phyloP scores from a whole-genome alignment of 2,888 invertebrate genomes.

The Minunthozetes semirufus region DNA sequence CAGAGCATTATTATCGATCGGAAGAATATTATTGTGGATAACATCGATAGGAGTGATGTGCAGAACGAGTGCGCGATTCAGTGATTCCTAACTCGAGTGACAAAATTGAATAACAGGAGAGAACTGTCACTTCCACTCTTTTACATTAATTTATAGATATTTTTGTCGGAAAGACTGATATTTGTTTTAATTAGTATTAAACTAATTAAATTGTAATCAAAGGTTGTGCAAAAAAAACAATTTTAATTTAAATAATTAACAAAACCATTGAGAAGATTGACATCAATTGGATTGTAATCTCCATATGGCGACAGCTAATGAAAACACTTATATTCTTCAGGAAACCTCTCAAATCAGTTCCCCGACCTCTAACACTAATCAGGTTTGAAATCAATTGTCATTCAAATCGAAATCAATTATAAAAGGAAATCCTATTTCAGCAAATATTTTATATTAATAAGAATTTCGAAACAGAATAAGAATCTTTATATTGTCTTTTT shows the following conservation, averaged over 20 bases:
- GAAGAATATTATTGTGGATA: not conserved
- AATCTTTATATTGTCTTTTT: too few species aligned
- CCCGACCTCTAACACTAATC: constrained; percentile 1
- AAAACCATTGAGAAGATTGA: not conserved
- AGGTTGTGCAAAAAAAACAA: too few species aligned
- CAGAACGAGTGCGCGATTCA: constrained; percentile 5
- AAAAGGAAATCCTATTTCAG: too few species aligned
- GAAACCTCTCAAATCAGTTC: constrained; percentile 31
- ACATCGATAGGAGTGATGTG: not conserved
- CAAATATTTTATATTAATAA: too few species aligned
- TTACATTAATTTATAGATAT: too few species aligned
- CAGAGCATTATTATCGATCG: not conserved
- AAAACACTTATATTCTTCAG: constrained; percentile 39
- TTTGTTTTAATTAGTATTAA: too few species aligned
- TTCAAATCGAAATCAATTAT: too few species aligned
- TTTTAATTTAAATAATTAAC: not conserved
- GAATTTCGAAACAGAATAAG: too few species aligned
- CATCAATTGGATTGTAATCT: not conserved
- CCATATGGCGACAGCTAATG: constrained; percentile 35
- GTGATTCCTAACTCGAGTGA: not conserved
- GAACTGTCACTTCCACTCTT: not conserved
- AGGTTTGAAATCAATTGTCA: not conserved
- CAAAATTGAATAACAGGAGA: not conserved
- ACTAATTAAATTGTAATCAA: too few species aligned
- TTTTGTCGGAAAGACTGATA: too few species aligned